These are phyloP conservation scores for Mesocentrotus franciscanus DNA, from an alignment of 53 echinoderm and acorn worm species.

Conservation along the genomic window DNA sequence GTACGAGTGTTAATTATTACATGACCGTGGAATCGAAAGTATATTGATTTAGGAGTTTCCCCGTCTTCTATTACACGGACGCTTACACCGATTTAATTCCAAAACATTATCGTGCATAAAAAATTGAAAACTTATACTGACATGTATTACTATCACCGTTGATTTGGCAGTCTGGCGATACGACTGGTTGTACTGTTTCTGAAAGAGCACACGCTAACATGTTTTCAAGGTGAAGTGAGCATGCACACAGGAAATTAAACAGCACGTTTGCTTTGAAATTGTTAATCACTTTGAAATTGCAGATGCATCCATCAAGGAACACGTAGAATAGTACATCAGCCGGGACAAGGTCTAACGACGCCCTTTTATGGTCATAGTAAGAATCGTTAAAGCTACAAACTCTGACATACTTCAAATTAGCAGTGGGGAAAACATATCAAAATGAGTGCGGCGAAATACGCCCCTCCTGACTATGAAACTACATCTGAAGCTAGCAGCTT, in stretches of 20 bases:
- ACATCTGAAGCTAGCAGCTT: background rate
- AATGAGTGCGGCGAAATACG: background rate
- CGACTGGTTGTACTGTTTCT: background rate
- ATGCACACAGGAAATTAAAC: background rate
- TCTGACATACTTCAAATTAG: background rate
- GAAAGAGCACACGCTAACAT: background rate
- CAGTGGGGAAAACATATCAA: background rate
- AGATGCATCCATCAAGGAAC: background rate
- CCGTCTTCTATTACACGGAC: background rate
- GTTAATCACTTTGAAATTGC: background rate
- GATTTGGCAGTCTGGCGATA: background rate
- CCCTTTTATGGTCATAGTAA: background rate
- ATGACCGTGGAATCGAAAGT: background rate
- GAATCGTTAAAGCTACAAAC: background rate
- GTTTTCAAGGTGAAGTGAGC: background rate
- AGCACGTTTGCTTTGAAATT: constrained; percentile 17
- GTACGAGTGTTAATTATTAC: background rate
- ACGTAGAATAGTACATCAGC: background rate
- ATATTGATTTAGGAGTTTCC: background rate
- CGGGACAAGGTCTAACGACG: background rate
- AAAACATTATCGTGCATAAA: no score
- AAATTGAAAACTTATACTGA: background rate
- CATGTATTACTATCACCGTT: background rate
- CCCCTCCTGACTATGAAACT: background rate
- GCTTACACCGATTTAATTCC: background rate